These are phyloP conservation scores for Julus scanicus DNA, from an alignment of 2,888 invertebrate species.

Conservation along the genomic window DNA sequence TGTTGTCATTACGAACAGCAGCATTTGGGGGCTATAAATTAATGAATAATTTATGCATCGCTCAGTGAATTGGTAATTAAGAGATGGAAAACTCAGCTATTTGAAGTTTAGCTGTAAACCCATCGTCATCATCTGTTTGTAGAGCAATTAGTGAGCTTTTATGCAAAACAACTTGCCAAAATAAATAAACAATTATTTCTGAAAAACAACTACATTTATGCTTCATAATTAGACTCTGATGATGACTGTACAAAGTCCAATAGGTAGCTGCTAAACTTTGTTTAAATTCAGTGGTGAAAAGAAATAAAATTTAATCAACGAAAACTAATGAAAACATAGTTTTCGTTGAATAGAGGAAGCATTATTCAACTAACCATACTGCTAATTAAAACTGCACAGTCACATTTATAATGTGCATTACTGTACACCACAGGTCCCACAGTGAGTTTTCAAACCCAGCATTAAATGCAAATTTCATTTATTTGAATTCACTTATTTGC, in stretches of 20 bases:
- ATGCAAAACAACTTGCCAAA: conserved; percentile 18
- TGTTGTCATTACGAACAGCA: not conserved
- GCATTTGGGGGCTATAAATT: not conserved
- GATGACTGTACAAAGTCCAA: not conserved
- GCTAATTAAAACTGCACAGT: too few relatives aligned
- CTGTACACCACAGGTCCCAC: too few relatives aligned
- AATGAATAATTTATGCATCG: not conserved
- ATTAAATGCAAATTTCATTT: too few relatives aligned
- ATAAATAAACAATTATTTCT: not conserved
- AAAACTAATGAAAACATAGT: not conserved
- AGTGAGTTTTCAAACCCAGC: too few relatives aligned
- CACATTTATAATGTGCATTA: too few relatives aligned
- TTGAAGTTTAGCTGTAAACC: not conserved
- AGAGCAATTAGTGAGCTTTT: not conserved
- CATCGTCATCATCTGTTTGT: not conserved
- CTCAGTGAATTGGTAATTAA: not conserved
- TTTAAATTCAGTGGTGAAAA: not conserved
- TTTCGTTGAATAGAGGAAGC: too few relatives aligned
- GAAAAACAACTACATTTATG: not conserved
- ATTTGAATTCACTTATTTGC: too few relatives aligned
- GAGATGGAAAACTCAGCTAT: not conserved
- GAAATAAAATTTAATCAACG: not conserved
- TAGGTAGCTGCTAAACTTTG: not conserved
- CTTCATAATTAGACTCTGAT: not conserved
- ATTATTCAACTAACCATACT: too few relatives aligned